Base-by-base conservation (phyloP, 2,113 vertebrate genomes). In the Aythya baeri region DNA sequence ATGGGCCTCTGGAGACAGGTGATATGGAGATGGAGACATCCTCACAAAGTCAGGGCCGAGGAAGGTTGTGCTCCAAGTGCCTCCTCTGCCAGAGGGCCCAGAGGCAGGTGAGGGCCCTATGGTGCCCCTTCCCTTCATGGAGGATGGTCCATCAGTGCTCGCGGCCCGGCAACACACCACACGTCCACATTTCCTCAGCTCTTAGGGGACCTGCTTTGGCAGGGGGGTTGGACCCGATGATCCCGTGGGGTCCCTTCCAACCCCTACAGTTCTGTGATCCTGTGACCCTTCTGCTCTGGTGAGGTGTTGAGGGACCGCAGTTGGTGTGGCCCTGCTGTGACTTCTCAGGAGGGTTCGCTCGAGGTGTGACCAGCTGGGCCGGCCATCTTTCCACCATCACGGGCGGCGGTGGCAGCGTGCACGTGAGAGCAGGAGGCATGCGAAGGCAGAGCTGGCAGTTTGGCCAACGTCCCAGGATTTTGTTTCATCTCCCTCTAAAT, bases 1-100 rank as follows among this genome's bases (percentile, higher is more conserved):
- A 54, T 20, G 49, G 68, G 27, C 11, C n/a, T 36, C 18, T 71
- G 49, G 34, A 41, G 26, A 12, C 11, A 65, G 62, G 46, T 6
- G 46, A 11, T 49, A 49, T 49, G 46, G 26, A 65, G 36, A 41
- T 41, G 62, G 38, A 65, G 38, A 26, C 38, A 41, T 41, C 27
- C 11, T 27, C 38, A 41, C 1, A 2, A 2, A 0, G 0, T 13
- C 4, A 0, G 10, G 41, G 38, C 15, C 1, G 3, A 54, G 43
- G 7, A 78, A 32, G 3, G 43, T 59, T 27, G 17, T 7, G 1
- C 4, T 18, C 43, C 57, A 57, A 90, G 44, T 27, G 66, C 72
- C 43, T 18, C 71, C 76, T 58, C 3, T 6, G 13, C 63, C 26
- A 52, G 38, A 65, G 25, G 23, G 9, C 8, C 18, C 17, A 3